Evolutionary conservation across 2,113 vertebrate genomes (phyloP), one percentile per base, ranked within the genome.

Genomic region (Hiodon tergisus): DNA sequence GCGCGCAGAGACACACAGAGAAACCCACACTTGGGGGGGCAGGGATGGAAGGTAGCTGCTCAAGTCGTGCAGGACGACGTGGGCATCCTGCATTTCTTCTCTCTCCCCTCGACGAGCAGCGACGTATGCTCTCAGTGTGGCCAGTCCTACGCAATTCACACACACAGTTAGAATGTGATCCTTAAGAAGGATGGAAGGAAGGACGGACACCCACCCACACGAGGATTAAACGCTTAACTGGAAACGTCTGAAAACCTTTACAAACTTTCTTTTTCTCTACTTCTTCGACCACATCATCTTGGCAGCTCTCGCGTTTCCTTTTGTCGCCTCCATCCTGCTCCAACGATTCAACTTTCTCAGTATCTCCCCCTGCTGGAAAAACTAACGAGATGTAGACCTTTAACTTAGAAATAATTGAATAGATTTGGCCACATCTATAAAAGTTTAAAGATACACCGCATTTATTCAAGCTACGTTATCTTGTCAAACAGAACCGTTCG

Each of bases 71-170:
- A 95, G 82, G 81, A 97, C 87, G 50, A 97, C 90, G 0, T 99
- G 95, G 51, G 96, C 95, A 3, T 99, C 97, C 89, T 99, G 96
- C 95, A 99, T 97, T 85, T 99, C 96, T 6, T 98, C 96, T 46
- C 97, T 86, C 81, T 99, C 97, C 0, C 97, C 97, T 9, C 93
- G 93, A 47, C 95, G 85, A 65, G 96, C 94, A 0, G 96, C 94
- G 77, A 95, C 94, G 0, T 90, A 97, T 75, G 94, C 96, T 69
- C 87, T 94, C 79, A 99, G 79, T 46, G 82, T 83, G 0, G 96
- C 85, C 60, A 95, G 62, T 16, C 84, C 91, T 83, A 82, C 4
- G 50, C 11, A 59, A 72, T 3, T 67, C 14, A 73, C 69, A 73
- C 59, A 13, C 57, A 55, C 67, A 57, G 63, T 71, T 51, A 73